Evolutionary conservation across 2,888 invertebrate genomes (phyloP).

Genomic region (Drosophila suboccidentalis): DNA sequence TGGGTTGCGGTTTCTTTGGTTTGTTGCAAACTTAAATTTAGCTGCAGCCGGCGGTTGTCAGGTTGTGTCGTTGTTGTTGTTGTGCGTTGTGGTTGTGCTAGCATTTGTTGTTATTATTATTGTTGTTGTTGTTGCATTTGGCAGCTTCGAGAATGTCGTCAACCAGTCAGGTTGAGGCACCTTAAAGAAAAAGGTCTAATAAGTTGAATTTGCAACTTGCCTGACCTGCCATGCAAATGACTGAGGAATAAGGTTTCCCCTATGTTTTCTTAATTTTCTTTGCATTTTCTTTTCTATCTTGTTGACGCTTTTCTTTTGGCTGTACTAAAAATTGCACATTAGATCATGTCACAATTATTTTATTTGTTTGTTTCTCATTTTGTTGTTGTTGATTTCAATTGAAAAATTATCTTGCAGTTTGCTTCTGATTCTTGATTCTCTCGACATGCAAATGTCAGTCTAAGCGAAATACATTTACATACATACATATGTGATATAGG

Average conservation of each 20-base stretch:
- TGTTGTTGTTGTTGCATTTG: constrained; percentile 30
- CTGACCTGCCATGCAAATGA: constrained; percentile 22
- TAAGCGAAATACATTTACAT: constrained; percentile 1
- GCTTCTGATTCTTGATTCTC: constrained; percentile 17
- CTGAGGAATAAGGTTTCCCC: constrained; percentile 29
- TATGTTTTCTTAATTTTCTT: constrained; percentile 14
- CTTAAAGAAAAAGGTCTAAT: constrained; percentile 55
- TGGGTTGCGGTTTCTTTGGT: constrained; percentile 37
- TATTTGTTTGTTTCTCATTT: constrained; percentile 45
- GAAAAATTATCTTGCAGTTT: constrained; percentile 42
- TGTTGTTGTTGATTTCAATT: constrained; percentile 39
- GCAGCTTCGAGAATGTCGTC: constrained; percentile 59
- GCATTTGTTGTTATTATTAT: constrained; percentile 36
- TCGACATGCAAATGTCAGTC: constrained; percentile 29
- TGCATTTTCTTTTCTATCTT: constrained; percentile 25
- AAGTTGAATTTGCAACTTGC: constrained; percentile 65
- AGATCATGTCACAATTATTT: constrained; percentile 81
- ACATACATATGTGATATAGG: neutral
- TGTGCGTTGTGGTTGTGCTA: constrained; percentile 23
- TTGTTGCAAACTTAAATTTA: constrained; percentile 66
- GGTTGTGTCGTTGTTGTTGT: constrained; percentile 31
- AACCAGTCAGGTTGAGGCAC: constrained; percentile 25
- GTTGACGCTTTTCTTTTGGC: constrained; percentile 49
- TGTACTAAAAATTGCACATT: constrained; percentile 78
- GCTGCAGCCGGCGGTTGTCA: constrained; percentile 54